These are phyloP conservation scores for Idris sp. DNA, from an alignment of 1,140 invertebrate genomes.

Conservation along the genomic window DNA sequence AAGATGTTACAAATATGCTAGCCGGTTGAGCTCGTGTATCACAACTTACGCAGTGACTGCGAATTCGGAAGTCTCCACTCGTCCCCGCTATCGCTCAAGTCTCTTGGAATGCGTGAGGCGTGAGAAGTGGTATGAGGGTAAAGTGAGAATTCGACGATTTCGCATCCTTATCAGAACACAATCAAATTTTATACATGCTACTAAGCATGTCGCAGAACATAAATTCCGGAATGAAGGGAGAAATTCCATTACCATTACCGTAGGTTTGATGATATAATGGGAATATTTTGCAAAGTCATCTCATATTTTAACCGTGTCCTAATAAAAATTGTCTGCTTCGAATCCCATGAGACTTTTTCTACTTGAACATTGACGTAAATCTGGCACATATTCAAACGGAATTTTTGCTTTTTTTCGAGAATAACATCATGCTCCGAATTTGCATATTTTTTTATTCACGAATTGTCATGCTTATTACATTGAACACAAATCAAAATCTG, in stretches of 20 bases:
- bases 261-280: slow-evolving; percentile 24
- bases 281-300: slow-evolving; percentile 30
- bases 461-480: too few relatives aligned
- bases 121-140: slow-evolving; percentile 37
- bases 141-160: slow-evolving; percentile 56
- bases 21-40: slow-evolving; percentile 20
- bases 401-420: slow-evolving; percentile 3
- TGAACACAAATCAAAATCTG: too few relatives aligned
- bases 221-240: slow-evolving; percentile 37
- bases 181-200: slow-evolving; percentile 52
- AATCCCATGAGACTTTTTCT: slow-evolving; percentile 14
- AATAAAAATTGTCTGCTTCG: slow-evolving; percentile 12
- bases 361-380: slow-evolving; percentile 5
- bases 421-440: slow-evolving; percentile 1
- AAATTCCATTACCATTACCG: slow-evolving; percentile 35
- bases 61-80: slow-evolving; percentile 47
- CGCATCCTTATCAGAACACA: slow-evolving; percentile 50
- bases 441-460: background rate
- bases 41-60: slow-evolving; percentile 28
- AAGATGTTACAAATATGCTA: background rate
- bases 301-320: slow-evolving; percentile 23
- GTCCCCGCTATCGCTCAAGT: slow-evolving; percentile 48
- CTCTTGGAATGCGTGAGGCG: slow-evolving; percentile 50
- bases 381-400: slow-evolving; percentile 2
- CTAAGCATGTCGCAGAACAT: slow-evolving; percentile 42